Percentiles rank a stretch among this genome's conserved stretches.
Evolutionary conservation across 2,113 vertebrate genomes (phyloP).

Genomic region (Vulpes vulpes): DNA sequence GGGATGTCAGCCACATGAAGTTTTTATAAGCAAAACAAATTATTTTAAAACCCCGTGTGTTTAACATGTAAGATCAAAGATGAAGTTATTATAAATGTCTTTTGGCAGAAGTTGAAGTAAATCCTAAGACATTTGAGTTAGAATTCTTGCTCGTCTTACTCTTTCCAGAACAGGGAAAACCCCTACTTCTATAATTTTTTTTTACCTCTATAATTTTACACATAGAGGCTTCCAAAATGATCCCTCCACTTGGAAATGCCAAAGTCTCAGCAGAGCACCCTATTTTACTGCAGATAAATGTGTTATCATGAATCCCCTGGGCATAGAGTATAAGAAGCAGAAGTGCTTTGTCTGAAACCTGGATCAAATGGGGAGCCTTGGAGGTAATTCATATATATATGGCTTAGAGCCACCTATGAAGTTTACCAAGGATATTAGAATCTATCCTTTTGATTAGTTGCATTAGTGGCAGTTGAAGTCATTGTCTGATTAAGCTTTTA

Average conservation of each 20-base stretch:
- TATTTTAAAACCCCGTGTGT: not conserved
- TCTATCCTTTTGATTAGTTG: not conserved
- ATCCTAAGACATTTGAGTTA: not conserved
- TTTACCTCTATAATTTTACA: not conserved
- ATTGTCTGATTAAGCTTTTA: not conserved
- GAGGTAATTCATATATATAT: not conserved
- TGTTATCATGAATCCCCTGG: not conserved
- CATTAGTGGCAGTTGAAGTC: not conserved
- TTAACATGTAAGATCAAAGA: not conserved
- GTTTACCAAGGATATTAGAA: not conserved
- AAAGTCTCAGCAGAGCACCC: not conserved
- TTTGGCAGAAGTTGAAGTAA: not conserved
- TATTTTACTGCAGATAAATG: not conserved
- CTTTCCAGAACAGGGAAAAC: not conserved
- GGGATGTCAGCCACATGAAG: not conserved
- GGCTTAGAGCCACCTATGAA: not conserved
- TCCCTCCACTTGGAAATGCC: not conserved
- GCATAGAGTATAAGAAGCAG: not conserved
- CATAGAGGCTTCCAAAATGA: conserved; percentile 6
- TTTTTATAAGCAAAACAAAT: not conserved
- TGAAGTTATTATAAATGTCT: not conserved
- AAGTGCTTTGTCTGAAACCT: not conserved
- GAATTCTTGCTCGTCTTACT: not conserved
- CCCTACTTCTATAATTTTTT: not conserved
- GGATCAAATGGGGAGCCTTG: not conserved